phyloP scores from a whole-genome alignment of 2,888 invertebrate species.

The Andrena chrysosceles region DNA sequence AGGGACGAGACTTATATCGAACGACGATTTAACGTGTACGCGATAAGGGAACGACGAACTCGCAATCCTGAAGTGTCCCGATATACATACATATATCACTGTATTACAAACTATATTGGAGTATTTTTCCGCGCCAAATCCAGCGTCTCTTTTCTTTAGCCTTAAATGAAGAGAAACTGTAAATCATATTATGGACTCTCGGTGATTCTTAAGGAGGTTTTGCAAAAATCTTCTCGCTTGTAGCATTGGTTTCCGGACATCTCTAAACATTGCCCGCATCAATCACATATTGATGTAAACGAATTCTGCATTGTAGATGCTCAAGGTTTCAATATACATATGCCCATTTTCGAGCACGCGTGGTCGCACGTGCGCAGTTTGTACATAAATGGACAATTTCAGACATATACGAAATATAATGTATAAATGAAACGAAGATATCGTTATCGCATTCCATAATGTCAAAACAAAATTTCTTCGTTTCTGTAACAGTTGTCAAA shows the following conservation, averaged over 20 bases:
- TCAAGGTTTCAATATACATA: constrained; percentile 17
- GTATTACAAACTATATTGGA: constrained; percentile 38
- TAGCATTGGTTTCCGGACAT: constrained; percentile 20
- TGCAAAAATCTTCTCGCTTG: constrained; percentile 25
- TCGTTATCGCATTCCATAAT: constrained; percentile 14
- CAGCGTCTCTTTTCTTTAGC: constrained; percentile 10
- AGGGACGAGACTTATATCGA: constrained; percentile 28
- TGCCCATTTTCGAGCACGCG: constrained; percentile 30
- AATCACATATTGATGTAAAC: constrained; percentile 18
- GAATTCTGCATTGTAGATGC: constrained; percentile 31
- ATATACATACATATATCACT: constrained; percentile 2
- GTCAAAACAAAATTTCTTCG: constrained; percentile 8
- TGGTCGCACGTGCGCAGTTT: constrained; percentile 32
- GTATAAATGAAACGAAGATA: constrained; percentile 11
- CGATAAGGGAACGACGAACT: constrained; percentile 24
- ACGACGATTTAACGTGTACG: constrained; percentile 11
- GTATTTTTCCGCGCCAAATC: constrained; percentile 21
- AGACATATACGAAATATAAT: constrained; percentile 18
- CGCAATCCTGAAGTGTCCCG: constrained; percentile 46
- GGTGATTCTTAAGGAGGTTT: constrained; percentile 23
- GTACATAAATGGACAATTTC: constrained; percentile 24
- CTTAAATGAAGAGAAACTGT: constrained; percentile 19
- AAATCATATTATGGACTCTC: constrained; percentile 28
- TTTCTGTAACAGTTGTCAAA: constrained; percentile 9
- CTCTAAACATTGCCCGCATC: constrained; percentile 9